Conservation (phyloP, 2,888 invertebrate species). For the Caenorhabditis plicata region DNA sequence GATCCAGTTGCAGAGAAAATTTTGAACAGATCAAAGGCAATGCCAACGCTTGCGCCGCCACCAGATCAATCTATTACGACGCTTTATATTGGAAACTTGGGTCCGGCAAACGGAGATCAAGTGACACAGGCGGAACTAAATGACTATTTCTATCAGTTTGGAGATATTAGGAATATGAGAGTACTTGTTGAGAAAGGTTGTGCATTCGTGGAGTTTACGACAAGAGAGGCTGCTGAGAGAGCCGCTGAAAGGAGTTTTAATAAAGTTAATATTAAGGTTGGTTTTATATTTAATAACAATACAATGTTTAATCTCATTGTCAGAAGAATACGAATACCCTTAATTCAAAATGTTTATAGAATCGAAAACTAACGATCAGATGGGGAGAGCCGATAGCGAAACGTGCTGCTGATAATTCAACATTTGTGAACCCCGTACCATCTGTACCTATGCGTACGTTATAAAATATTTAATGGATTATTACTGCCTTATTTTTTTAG, state of each 20-base stretch:
- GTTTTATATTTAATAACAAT: background rate
- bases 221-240: slow-evolving; percentile 83
- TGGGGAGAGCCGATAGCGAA: slow-evolving; percentile 93
- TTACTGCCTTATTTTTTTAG: slow-evolving; percentile 7
- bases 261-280: slow-evolving; percentile 77
- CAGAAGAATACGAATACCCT: background rate
- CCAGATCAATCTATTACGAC: slow-evolving; percentile 95
- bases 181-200: slow-evolving; percentile 86
- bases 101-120: slow-evolving; percentile 72
- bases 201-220: slow-evolving; percentile 94
- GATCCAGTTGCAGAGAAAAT: slow-evolving; percentile 94
- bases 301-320: background rate
- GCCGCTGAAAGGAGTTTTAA: slow-evolving; percentile 95
- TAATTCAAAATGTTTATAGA: slow-evolving; percentile 67
- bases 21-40: slow-evolving; percentile 77
- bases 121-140: slow-evolving; percentile 83
- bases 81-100: slow-evolving; percentile 91
- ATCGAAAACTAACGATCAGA: slow-evolving; percentile 89
- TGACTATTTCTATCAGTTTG: slow-evolving; percentile 97
- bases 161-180: slow-evolving; percentile 91
- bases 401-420: slow-evolving; percentile 54
- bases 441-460: slow-evolving; percentile 51
- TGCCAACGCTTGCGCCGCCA: slow-evolving; percentile 91
- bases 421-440: slow-evolving; percentile 56
- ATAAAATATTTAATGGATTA: background rate